Base-by-base conservation (phyloP, 2,113 vertebrate species). In the Notarius quadriscutis region DNA sequence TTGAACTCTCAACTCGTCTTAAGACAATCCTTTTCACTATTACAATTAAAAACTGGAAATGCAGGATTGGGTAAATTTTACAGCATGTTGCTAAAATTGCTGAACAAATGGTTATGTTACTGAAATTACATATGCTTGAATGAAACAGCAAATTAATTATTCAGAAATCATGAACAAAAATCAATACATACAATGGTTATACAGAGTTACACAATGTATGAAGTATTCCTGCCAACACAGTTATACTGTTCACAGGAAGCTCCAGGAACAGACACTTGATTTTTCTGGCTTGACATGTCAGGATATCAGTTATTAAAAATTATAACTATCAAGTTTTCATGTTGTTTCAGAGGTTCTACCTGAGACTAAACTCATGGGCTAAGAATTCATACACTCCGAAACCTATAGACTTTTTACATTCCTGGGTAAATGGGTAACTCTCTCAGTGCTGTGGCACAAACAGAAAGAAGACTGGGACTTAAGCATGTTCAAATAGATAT, bases 401-500 rank as follows among this genome's bases (percentile, higher is more conserved):
- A 69, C 22, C 41, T 41, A 41, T 41, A 41, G 41, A 41, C 41
- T 41, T 41, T 41, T 41, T 41, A 41, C 41, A 10, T 58, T 9
- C 22, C 34, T 55, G 30, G 60, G 20, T 77, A 22, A n/a, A 86
- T 27, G 25, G 11, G 50, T 12, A n/a, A 41, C 81, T 85, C 62
- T 85, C 34, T 77, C 86, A 82, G 50, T 51, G 87, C 57, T 88
- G 81, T 27, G 30, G 75, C 81, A 84, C 10, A 15, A 88, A 88
- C 22, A 89, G 89, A 78, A 88, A 88, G 86, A 90, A 89, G 83
- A 62, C 48, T 77, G 63, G 62, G 77, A 67, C 75, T 81, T 62
- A 85, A 82, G 65, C 41, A 27, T 84, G 55, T 65, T 92, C 91
- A 80, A 62, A 69, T 57, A 27, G 83, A 90, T 90, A 90, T 89